Base-by-base conservation (phyloP, 2,797 vertebrate species). In the Telmatherina bonti region DNA sequence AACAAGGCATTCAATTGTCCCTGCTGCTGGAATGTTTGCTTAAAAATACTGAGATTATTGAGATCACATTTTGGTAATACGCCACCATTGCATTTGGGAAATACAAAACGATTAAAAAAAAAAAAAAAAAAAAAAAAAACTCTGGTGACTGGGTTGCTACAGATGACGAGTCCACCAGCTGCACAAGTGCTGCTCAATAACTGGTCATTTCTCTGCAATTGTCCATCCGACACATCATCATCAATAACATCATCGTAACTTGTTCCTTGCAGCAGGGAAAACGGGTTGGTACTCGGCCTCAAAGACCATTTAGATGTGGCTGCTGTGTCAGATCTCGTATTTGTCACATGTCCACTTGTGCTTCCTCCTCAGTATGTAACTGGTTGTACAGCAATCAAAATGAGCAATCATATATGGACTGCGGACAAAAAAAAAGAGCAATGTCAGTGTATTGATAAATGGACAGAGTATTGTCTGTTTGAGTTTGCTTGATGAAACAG, bases 321-420 rank as follows among this genome's bases (percentile, higher is more conserved):
- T 47, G 49, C 59, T 36, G 38, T 26, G 7, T 64, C 61, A 36
- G 18, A 56, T 60, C 49, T 45, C 60, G 27, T 27, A 27, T 67
- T 49, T 56, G 49, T 65, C 67, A 64, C 72, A 54, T 27, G 13
- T 49, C 60, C 13, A 2, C 30, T 66, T 36, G 47, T 11, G 38
- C 56, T 54, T 13, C 29, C 59, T 60, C 38, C 62, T 64, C 27
- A 62, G 35, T 35, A 36, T 58, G 62, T 60, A 62, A 79, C 13
- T 64, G 55, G 55, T 1, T 78, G 24, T 24, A 31, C 62, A 53
- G 9, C 66, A 52, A 56, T n/a, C 15, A n/a, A 61, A 24, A 67
- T 49, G 29, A 29, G 31, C 36, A 64, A 31, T 66, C 33, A 35
- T 5, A 55, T 51, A 64, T 72, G 13, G 30, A 41, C 22, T 51